phyloP scores from a whole-genome alignment of 2,113 vertebrate species.

The Atrichornis clamosus region DNA sequence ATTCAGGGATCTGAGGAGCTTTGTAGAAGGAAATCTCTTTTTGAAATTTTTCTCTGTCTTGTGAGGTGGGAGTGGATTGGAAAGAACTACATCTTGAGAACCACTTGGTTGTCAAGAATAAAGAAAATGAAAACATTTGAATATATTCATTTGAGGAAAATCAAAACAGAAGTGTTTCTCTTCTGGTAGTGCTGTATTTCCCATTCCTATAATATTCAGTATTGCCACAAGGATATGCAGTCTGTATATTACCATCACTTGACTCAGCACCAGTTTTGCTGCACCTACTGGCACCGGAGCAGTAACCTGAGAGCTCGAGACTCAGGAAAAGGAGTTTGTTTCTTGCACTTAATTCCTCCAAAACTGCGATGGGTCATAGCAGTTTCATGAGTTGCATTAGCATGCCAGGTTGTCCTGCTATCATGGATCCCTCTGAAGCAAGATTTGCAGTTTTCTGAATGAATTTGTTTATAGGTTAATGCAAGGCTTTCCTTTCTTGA shows the following conservation, averaged over 20 bases:
- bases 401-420: neutral
- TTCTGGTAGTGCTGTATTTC: neutral
- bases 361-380: neutral
- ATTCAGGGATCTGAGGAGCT: neutral
- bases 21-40: neutral
- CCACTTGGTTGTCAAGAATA: neutral
- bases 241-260: neutral
- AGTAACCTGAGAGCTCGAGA: neutral
- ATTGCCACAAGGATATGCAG: neutral
- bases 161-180: neutral
- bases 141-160: neutral
- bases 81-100: neutral
- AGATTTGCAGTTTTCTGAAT: neutral
- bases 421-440: neutral
- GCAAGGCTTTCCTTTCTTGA: neutral
- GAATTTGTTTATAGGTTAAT: neutral
- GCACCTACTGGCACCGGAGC: neutral
- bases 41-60: neutral
- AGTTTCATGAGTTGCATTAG: neutral
- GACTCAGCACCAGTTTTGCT: neutral
- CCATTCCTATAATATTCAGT: neutral
- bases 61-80: neutral
- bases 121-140: neutral
- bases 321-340: neutral
- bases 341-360: neutral